phyloP scores from a whole-genome alignment of 2,113 vertebrate genomes.

The Canis aureus region DNA sequence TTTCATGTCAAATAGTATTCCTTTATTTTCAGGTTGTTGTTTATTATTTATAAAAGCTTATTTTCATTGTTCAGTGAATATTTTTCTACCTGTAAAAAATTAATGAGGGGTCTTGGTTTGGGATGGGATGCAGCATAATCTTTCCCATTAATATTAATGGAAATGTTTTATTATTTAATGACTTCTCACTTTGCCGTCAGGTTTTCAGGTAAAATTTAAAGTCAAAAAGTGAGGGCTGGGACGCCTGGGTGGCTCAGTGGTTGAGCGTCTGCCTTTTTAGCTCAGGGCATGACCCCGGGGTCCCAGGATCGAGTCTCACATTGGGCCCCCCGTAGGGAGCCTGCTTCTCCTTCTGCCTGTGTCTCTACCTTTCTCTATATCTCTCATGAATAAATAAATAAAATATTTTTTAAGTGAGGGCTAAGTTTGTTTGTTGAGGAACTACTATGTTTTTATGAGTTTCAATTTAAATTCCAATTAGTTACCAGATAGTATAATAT shows the following conservation, averaged over 20 bases:
- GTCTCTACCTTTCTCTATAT: no score
- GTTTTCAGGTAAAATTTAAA: conserved; percentile 23
- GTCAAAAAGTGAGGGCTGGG: neutral
- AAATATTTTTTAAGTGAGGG: neutral
- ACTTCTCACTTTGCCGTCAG: neutral
- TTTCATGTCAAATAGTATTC: conserved; percentile 22
- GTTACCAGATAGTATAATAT: neutral
- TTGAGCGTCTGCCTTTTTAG: no score
- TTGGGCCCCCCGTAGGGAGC: no score
- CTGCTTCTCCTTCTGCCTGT: no score
- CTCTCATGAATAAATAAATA: no score
- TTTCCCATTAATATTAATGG: conserved; percentile 42
- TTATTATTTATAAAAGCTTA: conserved; percentile 28
- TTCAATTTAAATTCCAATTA: neutral
- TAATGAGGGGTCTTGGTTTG: neutral
- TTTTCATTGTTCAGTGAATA: neutral
- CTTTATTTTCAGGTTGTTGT: conserved; percentile 35
- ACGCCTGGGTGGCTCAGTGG: no score
- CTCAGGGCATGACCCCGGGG: no score
- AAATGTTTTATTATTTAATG: neutral
- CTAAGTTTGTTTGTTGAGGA: neutral
- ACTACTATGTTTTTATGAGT: neutral
- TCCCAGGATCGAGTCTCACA: no score
- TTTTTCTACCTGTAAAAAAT: conserved; percentile 27
- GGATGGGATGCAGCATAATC: neutral